Percentiles rank a stretch among this genome's conserved stretches.
phyloP scores from a whole-genome alignment of 2,113 vertebrate genomes.

The Anolis carolinensis region DNA sequence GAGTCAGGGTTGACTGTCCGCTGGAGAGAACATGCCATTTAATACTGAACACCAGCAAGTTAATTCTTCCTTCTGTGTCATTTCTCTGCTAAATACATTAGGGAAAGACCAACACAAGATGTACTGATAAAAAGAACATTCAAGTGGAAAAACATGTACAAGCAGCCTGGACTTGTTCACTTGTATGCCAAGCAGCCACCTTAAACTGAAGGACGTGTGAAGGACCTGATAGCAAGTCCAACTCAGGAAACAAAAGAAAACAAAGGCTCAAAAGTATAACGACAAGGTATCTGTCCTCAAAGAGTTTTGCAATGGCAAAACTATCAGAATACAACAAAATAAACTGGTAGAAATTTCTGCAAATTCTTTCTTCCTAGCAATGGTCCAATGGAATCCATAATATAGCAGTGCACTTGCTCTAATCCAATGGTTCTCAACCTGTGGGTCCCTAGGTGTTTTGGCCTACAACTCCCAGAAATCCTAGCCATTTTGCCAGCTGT shows the following conservation, averaged over 20 bases:
- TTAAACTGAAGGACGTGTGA: slow-evolving; percentile 25
- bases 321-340: not conserved
- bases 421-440: not conserved
- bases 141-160: slow-evolving; percentile 37
- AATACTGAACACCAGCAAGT: slow-evolving; percentile 16
- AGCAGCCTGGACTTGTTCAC: slow-evolving; percentile 12
- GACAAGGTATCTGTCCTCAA: slow-evolving; percentile 46
- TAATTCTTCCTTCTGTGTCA: slow-evolving; percentile 16
- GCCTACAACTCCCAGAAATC: too few species aligned
- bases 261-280: slow-evolving; percentile 58
- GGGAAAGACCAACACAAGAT: slow-evolving; percentile 27
- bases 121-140: slow-evolving; percentile 28
- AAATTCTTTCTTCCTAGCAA: not conserved
- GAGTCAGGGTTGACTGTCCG: not conserved
- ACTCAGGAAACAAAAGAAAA: not conserved
- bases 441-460: too few species aligned
- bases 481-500: too few species aligned
- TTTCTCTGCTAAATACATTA: slow-evolving; percentile 10
- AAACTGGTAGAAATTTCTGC: too few species aligned
- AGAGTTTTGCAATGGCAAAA: not conserved
- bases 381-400: not conserved
- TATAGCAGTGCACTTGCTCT: not conserved
- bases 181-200: slow-evolving; percentile 23
- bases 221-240: slow-evolving; percentile 45
- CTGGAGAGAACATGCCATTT: slow-evolving; percentile 26